Base-by-base conservation (phyloP, 92 coral and sea anemone genomes). In the Parazoanthus darwini region DNA sequence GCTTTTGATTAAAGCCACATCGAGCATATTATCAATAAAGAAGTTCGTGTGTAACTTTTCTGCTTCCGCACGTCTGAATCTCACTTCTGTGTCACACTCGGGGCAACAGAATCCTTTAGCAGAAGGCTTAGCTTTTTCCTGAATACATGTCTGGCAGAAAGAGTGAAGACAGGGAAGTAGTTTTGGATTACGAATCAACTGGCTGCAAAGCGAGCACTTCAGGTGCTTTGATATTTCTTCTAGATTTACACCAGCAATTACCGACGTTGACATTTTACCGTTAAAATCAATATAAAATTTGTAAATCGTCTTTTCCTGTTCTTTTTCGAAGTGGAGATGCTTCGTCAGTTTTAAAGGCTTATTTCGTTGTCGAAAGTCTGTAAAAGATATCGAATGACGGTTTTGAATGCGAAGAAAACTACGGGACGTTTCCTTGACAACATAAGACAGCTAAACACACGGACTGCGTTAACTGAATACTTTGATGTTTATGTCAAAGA, bases 161-260 rank as follows among this genome's bases (percentile, higher is more conserved):
- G 99, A 95, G 81, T 97, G 99, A 48, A 97, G 94, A 59, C 99
- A 97, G 0, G 98, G 98, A 43, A 97, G 82, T 4, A 97, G 95
- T 54, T 91, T 96, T 11, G 99, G 99, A 25, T 82, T 91, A 67
- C 96, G 96, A 80, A 97, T 94, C 74, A 97, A 84, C 38, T 94
- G 93, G 36, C 86, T 88, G 70, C 99, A 97, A 56, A 88, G 88
- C 37, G 88, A 68, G 67, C 99, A 97, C 67, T 90, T 94, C 80
- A 96, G 79, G 86, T 95, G 96, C 46, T 90, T 93, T 46, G 98
- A 86, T 7, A 95, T 93, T 54, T 93, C 96, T 71, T 95, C 91
- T 22, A 93, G 91, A 73, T 93, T 90, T 35, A 93, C 94, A 46
- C 98, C 98, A 51, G 95, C 96, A 77, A 95, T 87, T 78, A 93